Evolutionary conservation across 2,113 vertebrate genomes (phyloP), one percentile per base, ranked within the genome.

Genomic region (Microcebus jonahi): DNA sequence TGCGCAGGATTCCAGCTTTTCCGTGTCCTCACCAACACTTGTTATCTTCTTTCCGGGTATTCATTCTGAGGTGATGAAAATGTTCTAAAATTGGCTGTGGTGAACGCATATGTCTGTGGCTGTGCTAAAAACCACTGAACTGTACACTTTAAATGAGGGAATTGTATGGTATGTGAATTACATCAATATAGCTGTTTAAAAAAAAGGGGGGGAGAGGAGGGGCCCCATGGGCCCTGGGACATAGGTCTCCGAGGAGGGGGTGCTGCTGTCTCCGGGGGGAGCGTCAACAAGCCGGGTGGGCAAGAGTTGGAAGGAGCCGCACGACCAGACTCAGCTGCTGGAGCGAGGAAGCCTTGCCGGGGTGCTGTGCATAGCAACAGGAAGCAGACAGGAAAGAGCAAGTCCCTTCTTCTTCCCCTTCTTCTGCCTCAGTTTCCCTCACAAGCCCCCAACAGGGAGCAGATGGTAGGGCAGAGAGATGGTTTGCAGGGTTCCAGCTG

Each of bases 11-110:
- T 39, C 89, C 67, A 31, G 10, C 5, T 29, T 79, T 50, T 68
- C 61, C 71, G n/a, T 20, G 5, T 73, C 25, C 36, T 81, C 4
- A 0, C 23, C 42, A 20, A 81, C 4, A 21, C 61, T n/a, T 48
- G 3, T 31, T 31, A 14, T 18, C 73, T 89, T 36, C n/a, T 82
- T 42, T 63, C 21, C 10, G 14, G 31, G 15, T 36, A 68, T 93
- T 93, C 42, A n/a, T 89, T 81, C 45, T 6, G 34, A 93, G 42
- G 23, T 53, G 85, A 31, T 63, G 76, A 79, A 90, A 55, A 55
- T 89, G 53, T 93, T 71, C 70, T 93, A n/a, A n/a, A 79, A 45
- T 45, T 39, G 18, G 50, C 67, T n/a, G 48, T 65, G 79, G 42
- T 31, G 91, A 63, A 45, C n/a, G 31, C 53, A 18, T 7, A 20